Evolutionary conservation across 2,888 invertebrate genomes (phyloP).

Genomic region (Blera fallax): DNA sequence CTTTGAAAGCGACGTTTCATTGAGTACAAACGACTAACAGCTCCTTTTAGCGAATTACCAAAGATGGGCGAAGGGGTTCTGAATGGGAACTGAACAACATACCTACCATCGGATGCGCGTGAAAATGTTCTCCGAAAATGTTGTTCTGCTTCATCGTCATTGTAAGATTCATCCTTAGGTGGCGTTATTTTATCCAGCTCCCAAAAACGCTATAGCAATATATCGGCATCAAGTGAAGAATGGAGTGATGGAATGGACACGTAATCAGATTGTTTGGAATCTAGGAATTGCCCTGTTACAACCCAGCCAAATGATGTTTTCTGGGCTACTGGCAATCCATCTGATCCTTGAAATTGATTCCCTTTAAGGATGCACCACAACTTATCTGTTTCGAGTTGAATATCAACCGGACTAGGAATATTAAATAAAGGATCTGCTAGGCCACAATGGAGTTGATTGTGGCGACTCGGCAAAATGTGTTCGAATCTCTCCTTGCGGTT

Average conservation of each 20-base stretch:
- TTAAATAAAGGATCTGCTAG: constrained; percentile 62
- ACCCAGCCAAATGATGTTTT: constrained; percentile 63
- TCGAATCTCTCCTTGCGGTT: neutral
- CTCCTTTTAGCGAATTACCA: constrained; percentile 5
- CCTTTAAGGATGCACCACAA: constrained; percentile 47
- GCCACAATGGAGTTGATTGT: neutral
- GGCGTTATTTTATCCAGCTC: constrained; percentile 31
- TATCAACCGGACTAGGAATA: constrained; percentile 46
- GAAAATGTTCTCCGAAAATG: constrained; percentile 46
- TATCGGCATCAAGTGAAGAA: constrained; percentile 24
- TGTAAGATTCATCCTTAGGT: neutral
- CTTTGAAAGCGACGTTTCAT: constrained; percentile 47
- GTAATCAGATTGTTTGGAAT: neutral
- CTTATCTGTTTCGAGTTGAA: constrained; percentile 58
- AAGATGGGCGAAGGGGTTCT: constrained; percentile 33
- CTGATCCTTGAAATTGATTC: constrained; percentile 10
- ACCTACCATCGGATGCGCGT: constrained; percentile 37
- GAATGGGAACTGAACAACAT: constrained; percentile 56
- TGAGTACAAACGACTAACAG: constrained; percentile 35
- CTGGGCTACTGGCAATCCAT: constrained; percentile 21
- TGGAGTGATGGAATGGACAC: constrained; percentile 5
- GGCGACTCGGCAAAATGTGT: neutral
- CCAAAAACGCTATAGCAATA: constrained; percentile 32
- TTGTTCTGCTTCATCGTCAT: constrained; percentile 45
- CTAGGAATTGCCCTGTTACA: neutral